These are phyloP conservation scores for Muscicapa adusta DNA, from an alignment of 2,113 vertebrate genomes.

Conservation along the genomic window DNA sequence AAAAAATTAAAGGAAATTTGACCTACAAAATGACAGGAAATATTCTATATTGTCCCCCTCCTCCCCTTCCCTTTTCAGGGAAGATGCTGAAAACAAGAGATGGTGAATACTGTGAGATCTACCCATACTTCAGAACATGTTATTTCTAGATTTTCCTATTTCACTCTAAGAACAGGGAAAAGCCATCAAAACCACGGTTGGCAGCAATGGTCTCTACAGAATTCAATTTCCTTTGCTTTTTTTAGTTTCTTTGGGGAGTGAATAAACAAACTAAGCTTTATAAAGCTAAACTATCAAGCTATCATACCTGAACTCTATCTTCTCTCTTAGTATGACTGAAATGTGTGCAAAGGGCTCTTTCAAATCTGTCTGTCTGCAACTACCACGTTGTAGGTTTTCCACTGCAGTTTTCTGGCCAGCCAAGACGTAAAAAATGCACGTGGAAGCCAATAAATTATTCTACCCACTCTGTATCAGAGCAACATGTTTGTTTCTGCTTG, in stretches of 20 bases:
- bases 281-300: not conserved
- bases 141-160: not conserved
- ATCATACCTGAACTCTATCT: not conserved
- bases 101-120: not conserved
- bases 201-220: not conserved
- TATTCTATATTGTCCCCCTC: not conserved
- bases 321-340: not conserved
- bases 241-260: not conserved
- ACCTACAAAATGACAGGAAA: not conserved
- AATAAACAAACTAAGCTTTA: not conserved
- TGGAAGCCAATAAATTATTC: not conserved
- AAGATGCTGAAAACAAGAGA: not conserved
- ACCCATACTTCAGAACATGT: not conserved
- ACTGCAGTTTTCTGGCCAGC: not conserved
- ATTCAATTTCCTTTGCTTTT: not conserved
- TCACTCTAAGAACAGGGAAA: not conserved
- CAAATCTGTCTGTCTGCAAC: not conserved
- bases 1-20: not conserved
- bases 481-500: not conserved
- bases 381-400: not conserved
- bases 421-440: not conserved
- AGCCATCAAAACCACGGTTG: accelerated
- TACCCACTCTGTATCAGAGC: not conserved
- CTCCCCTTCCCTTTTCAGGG: accelerated
- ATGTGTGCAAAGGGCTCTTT: not conserved